Base-by-base conservation (phyloP, 2,113 vertebrate genomes). In the Paramisgurnus dabryanus region DNA sequence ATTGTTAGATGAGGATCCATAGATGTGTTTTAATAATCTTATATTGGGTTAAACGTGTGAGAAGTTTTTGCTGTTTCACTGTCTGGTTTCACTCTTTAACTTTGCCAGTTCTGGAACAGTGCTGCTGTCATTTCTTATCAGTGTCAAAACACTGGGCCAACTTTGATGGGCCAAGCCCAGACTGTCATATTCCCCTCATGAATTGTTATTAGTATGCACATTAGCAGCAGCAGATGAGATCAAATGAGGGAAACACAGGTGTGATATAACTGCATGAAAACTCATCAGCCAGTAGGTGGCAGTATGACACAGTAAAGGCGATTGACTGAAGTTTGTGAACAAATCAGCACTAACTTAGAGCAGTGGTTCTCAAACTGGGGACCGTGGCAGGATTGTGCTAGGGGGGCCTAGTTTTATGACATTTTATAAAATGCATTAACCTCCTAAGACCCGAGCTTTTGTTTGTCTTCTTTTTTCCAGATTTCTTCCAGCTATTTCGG, bases 41-140 rank as follows among this genome's bases (percentile, higher is more conserved):
- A 15, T 55, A 6, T 55, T 5, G 53, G 15, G 12, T 15, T 55
- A 55, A 55, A 55, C 53, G 4, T 50, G 49, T 12, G 6, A 1
- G 49, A 12, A 11, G 4, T 43, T 63, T 63, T 57, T 63, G 50
- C 5, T 82, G 64, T 65, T 81, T 81, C 11, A 34, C 17, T 84
- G 39, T 67, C 60, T 49, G 27, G 27, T 34, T 34, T 34, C 27
- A 34, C 27, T 34, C 27, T 34, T 34, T 34, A 34, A 34, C 60
- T 41, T 61, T 63, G 39, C 4, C 17, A 6, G 47, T 77, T 50
- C 43, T 75, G 58, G 22, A 64, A 64, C 43, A 15, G 41, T 49
- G 41, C 50, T 72, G 43, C 74, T 69, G 83, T 78, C 79, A 78
- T 74, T 34, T 76, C 64, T 7, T 15, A 85, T 85, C 72, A 85